Base-by-base conservation (phyloP, 2,113 vertebrate species). In the Tricholaema leucomelas region DNA sequence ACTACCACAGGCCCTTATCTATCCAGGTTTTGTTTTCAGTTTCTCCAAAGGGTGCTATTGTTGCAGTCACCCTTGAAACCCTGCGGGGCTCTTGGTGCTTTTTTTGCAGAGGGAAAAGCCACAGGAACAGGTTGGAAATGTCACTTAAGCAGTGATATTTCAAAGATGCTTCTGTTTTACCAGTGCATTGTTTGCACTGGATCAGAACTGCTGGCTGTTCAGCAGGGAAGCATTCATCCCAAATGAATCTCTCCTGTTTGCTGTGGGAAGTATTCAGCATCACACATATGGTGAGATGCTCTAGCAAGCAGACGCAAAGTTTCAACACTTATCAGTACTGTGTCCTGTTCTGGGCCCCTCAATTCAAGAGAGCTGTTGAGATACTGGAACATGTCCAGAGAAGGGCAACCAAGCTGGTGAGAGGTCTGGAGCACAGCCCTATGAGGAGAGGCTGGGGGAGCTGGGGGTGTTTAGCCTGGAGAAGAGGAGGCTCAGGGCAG, bases 111-210 rank as follows among this genome's bases (percentile, higher is more conserved):
- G 42, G 42, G 16, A 44, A 42, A 25, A 87, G 20, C 7, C n/a
- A 60, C 20, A 15, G 52, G 21, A 31, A 36, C 20, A 52, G 21
- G 21, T 36, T 66, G 31, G 42, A 44, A 44, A 44, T 44, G 11
- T 44, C 42, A 44, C 8, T 59, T 72, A 36, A 56, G 44, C 31
- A 55, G 38, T 61, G 65, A 66, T 35, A 82, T 81, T 85, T 93
- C 72, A 86, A 72, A 83, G 44, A 83, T 61, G 70, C 19, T 93
- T 88, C 79, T 85, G 48, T 89, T 93, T 81, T 54, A 81, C 90
- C 77, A 86, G n/a, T 30, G 18, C 1, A 1, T 40, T 82, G 30
- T 78, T 91, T 90, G 46, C 38, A 16, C 40, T 81, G 60, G 82
- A 84, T 75, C 0, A 0, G 11, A 70, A 69, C 30, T 9, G 25